A percentile compares a stretch with the other conserved stretches of the same genome.
Evolutionary conservation across 2,797 vertebrate species (phyloP).

Genomic region (Sparidentex hasta): DNA sequence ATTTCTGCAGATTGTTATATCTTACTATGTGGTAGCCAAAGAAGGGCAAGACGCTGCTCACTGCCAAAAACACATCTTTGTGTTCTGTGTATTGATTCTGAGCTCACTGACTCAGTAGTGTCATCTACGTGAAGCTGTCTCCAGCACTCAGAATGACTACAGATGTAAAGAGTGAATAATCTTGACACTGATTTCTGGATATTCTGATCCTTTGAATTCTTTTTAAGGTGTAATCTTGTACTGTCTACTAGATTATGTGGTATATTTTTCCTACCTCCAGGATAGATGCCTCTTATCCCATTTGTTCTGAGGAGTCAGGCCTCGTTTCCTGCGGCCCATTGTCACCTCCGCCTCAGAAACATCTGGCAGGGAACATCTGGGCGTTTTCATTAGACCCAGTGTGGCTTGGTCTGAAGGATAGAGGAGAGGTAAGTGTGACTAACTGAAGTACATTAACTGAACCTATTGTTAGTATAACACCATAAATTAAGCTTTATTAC

Average conservation of each 20-base stretch:
- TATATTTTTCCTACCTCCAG: constrained; percentile 89
- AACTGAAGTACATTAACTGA: background rate
- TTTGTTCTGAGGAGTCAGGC: constrained; percentile 85
- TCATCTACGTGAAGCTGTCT: constrained; percentile 13
- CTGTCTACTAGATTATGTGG: background rate
- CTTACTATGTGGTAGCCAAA: constrained; percentile 24
- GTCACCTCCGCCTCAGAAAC: constrained; percentile 69
- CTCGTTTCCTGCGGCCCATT: constrained; percentile 85
- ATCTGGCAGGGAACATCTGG: constrained; percentile 96
- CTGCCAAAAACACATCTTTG: background rate
- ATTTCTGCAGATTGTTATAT: background rate
- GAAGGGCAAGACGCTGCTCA: constrained; percentile 22
- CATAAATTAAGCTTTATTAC: background rate
- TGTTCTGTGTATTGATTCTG: background rate
- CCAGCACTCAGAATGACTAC: background rate
- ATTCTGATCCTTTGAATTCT: background rate
- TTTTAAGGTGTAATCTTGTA: background rate
- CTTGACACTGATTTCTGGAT: background rate
- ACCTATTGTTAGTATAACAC: background rate
- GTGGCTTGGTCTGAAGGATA: constrained; percentile 89
- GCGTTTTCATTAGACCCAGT: constrained; percentile 94
- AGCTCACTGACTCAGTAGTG: background rate
- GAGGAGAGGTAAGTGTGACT: constrained; percentile 12
- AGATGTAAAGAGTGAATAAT: background rate
- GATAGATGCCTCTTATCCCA: constrained; percentile 97